Conservation (phyloP, 2,797 vertebrate genomes). For the Arrhamphus sclerolepis region DNA sequence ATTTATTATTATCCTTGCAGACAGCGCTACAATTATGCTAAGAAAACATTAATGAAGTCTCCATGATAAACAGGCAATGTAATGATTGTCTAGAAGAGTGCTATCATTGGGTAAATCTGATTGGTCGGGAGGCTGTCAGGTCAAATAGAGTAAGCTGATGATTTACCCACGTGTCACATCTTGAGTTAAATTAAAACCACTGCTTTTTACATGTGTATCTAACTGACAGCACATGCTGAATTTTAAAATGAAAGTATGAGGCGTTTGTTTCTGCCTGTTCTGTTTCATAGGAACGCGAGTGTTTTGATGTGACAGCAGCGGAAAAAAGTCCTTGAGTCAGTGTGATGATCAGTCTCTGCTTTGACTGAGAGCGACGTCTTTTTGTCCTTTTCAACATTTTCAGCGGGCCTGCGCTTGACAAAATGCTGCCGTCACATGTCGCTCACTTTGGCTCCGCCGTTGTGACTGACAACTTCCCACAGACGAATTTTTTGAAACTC, state of each 20-base stretch:
- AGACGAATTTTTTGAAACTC: neutral
- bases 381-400: conserved; percentile 11
- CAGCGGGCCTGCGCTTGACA: neutral
- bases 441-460: neutral
- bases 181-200: neutral
- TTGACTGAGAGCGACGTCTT: too few species aligned
- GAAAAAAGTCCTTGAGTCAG: conserved; percentile 20
- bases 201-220: neutral
- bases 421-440: conserved; percentile 29
- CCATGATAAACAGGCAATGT: neutral
- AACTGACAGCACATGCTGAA: neutral
- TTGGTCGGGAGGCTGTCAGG: neutral
- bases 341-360: conserved; percentile 31
- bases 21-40: neutral
- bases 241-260: neutral
- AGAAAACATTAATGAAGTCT: conserved; percentile 50
- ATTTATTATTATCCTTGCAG: too few species aligned
- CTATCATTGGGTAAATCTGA: neutral
- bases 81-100: conserved; percentile 44
- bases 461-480: too few species aligned
- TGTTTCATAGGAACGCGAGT: conserved; percentile 3
- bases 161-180: neutral
- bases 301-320: conserved; percentile 31
- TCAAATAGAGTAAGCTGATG: neutral
- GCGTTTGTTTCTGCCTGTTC: neutral